These are phyloP conservation scores for Xenopus borealis DNA, from an alignment of 2,113 vertebrate species.

Conservation along the genomic window DNA sequence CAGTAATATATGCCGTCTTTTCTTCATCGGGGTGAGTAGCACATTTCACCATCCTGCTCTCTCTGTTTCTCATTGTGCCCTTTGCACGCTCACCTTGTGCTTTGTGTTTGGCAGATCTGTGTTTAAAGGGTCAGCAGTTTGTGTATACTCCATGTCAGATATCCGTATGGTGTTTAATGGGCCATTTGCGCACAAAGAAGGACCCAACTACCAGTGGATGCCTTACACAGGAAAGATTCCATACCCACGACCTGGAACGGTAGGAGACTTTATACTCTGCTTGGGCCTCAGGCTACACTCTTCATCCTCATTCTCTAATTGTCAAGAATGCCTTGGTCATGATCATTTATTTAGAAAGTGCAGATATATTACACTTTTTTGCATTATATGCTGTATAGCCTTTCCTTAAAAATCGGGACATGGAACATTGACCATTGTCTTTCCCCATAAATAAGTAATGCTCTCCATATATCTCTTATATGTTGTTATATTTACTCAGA, in stretches of 20 bases:
- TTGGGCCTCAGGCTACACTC: background rate
- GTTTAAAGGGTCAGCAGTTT: slow-evolving; percentile 94
- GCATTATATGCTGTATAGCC: too few relatives aligned
- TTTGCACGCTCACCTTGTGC: background rate
- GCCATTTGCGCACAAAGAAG: slow-evolving; percentile 96
- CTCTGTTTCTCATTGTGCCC: background rate
- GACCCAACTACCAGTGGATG: slow-evolving; percentile 98
- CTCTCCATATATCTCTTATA: too few relatives aligned
- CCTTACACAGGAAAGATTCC: slow-evolving; percentile 96
- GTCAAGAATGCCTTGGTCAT: too few relatives aligned
- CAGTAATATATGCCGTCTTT: slow-evolving; percentile 94
- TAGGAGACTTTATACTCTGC: slow-evolving; percentile 56
- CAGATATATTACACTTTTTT: too few relatives aligned
- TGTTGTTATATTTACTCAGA: too few relatives aligned
- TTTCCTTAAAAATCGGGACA: too few relatives aligned
- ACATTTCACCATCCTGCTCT: background rate
- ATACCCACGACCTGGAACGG: slow-evolving; percentile 93
- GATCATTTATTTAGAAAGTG: too few relatives aligned
- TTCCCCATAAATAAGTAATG: too few relatives aligned
- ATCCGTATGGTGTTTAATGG: slow-evolving; percentile 98
- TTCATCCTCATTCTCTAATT: too few relatives aligned
- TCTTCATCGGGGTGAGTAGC: slow-evolving; percentile 86
- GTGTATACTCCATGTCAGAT: slow-evolving; percentile 97
- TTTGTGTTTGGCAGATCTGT: slow-evolving; percentile 72
- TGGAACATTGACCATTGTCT: too few relatives aligned